Base-by-base conservation (phyloP, 2,888 invertebrate species). In the Hipparchia sbordonii region DNA sequence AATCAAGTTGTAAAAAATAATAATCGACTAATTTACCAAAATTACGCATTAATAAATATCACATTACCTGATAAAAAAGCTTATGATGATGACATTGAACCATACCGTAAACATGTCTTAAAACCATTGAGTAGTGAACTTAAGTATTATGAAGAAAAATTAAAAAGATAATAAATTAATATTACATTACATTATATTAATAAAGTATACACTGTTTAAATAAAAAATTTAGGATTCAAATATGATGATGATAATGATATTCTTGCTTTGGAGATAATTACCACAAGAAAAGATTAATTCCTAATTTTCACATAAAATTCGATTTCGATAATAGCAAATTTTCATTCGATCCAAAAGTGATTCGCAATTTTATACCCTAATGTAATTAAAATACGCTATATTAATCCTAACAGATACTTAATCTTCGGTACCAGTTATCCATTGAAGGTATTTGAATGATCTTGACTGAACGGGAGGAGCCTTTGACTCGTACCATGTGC, bases 341-440 rank as follows among this genome's bases (percentile, higher is more conserved):
- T 51, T 61, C 54, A 70, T 66, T 72, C 69, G 72, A 70, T 72
- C 60, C 9, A 66, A 7, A 67, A 54, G 33, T 60, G 5, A 60
- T 60, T 60, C 59, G 33, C 39, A 23, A 56, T 13, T 56, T 56
- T 56, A 56, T 56, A 56, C 7, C 2, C 56, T 57, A 57, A 57
- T 61, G 67, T 46, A 52, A 75, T 70, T 63, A 9, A 57, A 57
- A 57, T 57, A 23, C 13, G 23, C 12, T 12, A 57, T 10, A 71
- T 73, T 76, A 60, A 75, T 69, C 70, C 69, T 72, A 60, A 46
- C n/a, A n/a, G 33, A 62, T n/a, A 65, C 77, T 88, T 81, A 93
- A 81, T 94, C 89, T 75, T 93, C 93, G 61, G 94, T 94, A 71
- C 94, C 94, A n/a, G 94, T 94, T 76, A 94, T 92, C 90, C 94